Evolutionary conservation across 2,113 vertebrate species (phyloP).

Genomic region (Perca flavescens): DNA sequence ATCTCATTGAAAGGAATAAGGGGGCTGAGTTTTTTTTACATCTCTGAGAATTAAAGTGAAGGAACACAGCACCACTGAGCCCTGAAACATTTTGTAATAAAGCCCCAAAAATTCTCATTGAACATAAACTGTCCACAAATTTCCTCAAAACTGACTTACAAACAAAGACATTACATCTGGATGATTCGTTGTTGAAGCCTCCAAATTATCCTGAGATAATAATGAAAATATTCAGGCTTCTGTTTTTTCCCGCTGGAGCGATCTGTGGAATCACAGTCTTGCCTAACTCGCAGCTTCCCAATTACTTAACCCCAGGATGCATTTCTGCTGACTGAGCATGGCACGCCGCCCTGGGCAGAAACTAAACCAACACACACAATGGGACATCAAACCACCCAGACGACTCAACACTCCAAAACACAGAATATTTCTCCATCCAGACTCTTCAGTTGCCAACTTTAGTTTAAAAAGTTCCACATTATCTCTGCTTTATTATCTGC

Average conservation of each 20-base stretch:
- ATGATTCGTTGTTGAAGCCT: neutral
- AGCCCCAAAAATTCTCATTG: neutral
- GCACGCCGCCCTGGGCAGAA: neutral
- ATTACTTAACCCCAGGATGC: constrained; percentile 28
- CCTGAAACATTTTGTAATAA: neutral
- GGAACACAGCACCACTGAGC: no score
- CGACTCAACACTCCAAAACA: neutral
- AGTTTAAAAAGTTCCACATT: neutral
- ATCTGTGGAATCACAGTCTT: neutral
- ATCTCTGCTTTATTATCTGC: neutral
- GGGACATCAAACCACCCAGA: constrained; percentile 44
- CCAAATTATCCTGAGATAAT: neutral
- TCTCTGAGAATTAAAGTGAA: neutral
- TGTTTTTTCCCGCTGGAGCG: neutral
- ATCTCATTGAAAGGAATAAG: no score
- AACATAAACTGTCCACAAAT: neutral
- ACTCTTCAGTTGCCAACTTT: neutral
- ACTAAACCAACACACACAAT: neutral
- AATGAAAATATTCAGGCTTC: neutral
- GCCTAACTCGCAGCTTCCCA: constrained; percentile 7
- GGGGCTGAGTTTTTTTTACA: no score
- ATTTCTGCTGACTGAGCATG: constrained; percentile 53
- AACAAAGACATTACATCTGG: neutral
- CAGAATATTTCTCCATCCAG: neutral
- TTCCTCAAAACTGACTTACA: neutral